These are phyloP conservation scores for Coenonympha glycerion DNA, from an alignment of 2,888 invertebrate species.

Conservation along the genomic window DNA sequence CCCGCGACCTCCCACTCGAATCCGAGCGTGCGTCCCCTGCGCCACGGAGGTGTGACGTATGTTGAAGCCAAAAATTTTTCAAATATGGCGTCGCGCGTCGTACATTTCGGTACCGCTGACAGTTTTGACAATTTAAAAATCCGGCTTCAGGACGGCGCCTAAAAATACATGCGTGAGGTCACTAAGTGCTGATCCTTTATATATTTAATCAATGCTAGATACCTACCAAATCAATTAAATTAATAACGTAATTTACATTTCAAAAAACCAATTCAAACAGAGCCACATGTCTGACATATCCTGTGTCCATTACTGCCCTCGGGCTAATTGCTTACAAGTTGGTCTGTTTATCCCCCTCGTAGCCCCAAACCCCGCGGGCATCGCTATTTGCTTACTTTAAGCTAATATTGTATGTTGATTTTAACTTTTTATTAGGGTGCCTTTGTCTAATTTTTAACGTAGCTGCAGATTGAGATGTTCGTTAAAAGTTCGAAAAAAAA, in stretches of 20 bases:
- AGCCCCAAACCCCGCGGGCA: constrained; percentile 49
- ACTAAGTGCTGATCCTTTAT: too few relatives aligned
- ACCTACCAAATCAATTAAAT: not conserved
- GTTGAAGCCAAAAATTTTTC: too few relatives aligned
- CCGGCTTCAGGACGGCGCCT: too few relatives aligned
- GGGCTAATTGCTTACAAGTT: constrained; percentile 59
- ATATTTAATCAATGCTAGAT: too few relatives aligned
- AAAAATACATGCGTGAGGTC: too few relatives aligned
- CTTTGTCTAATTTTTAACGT: constrained; percentile 4
- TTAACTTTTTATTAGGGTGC: constrained; percentile 45
- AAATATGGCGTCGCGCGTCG: too few relatives aligned
- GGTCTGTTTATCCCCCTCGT: constrained; percentile 49
- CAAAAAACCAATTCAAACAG: constrained; percentile 32
- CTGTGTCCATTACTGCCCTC: constrained; percentile 46
- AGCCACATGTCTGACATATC: constrained; percentile 39
- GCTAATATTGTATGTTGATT: constrained; percentile 54
- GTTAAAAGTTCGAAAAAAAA: too few relatives aligned
- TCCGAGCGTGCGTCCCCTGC: too few relatives aligned
- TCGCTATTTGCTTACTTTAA: constrained; percentile 51
- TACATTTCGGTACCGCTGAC: too few relatives aligned
- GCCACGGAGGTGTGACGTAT: too few relatives aligned
- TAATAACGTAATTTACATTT: constrained; percentile 1
- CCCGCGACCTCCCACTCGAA: too few relatives aligned
- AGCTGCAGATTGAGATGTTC: constrained; percentile 8
- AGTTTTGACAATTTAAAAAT: too few relatives aligned